phyloP scores from a whole-genome alignment of 2,113 vertebrate genomes.

The Erpornis zantholeuca region DNA sequence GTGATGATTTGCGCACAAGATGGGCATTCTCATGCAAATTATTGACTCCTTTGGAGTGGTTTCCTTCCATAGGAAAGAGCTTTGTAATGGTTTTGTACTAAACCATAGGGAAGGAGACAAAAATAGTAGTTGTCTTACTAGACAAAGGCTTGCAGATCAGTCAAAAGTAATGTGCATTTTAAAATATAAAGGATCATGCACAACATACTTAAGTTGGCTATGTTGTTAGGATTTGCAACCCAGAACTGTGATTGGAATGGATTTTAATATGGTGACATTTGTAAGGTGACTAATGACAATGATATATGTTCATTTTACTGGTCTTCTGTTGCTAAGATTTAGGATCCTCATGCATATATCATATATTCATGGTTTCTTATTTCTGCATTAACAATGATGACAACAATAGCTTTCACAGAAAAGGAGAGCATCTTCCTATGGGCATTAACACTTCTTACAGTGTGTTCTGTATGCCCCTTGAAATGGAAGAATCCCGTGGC shows the following conservation, averaged over 20 bases:
- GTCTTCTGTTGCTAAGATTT: neutral
- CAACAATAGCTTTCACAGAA: neutral
- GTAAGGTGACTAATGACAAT: neutral
- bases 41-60: neutral
- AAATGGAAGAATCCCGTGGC: neutral
- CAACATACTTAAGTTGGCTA: accelerated
- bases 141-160: neutral
- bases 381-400: neutral
- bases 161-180: neutral
- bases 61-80: neutral
- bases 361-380: neutral
- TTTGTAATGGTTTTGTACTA: neutral
- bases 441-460: neutral
- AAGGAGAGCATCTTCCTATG: neutral
- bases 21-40: neutral
- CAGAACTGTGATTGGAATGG: neutral
- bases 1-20: neutral
- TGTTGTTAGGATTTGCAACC: neutral
- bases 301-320: neutral
- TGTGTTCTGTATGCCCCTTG: neutral
- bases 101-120: neutral
- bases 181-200: neutral
- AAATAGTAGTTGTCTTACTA: neutral
- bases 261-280: neutral
- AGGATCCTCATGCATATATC: neutral